These are phyloP conservation scores for Andrena dorsata DNA, from an alignment of 2,888 invertebrate genomes.

Conservation along the genomic window DNA sequence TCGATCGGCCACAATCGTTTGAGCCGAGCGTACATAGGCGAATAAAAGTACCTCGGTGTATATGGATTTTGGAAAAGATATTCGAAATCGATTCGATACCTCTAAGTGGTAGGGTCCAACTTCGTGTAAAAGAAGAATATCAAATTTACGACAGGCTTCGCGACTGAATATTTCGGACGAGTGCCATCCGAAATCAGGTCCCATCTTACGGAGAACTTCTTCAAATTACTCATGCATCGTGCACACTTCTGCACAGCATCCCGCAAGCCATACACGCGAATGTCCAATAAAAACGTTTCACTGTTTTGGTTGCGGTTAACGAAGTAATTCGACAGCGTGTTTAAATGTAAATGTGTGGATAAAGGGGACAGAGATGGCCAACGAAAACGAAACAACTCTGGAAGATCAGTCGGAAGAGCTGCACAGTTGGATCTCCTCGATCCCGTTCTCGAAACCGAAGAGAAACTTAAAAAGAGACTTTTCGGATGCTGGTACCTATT, in stretches of 20 bases:
- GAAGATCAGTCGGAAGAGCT: constrained; percentile 81
- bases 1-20: too few relatives aligned
- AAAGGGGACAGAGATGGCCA: constrained; percentile 22
- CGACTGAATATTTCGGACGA: constrained; percentile 20
- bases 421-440: constrained; percentile 86
- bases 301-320: not conserved
- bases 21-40: too few relatives aligned
- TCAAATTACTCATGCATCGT: constrained; percentile 17
- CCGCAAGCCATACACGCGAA: constrained; percentile 9
- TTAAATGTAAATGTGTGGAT: not conserved
- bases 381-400: constrained; percentile 12
- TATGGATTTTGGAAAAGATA: not conserved
- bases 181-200: not conserved
- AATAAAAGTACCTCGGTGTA: not conserved
- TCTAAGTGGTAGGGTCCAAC: not conserved
- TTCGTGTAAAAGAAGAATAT: constrained; percentile 47
- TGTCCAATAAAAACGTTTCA: constrained; percentile 16
- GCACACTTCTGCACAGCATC: not conserved
- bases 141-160: constrained; percentile 24
- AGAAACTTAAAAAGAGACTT: constrained; percentile 90
- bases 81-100: not conserved
- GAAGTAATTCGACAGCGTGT: not conserved
- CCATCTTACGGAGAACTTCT: constrained; percentile 5
- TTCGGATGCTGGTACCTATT: constrained; percentile 89
- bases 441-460: constrained; percentile 86